Evolutionary conservation across 2,797 vertebrate genomes (phyloP), one percentile per base, ranked within the genome.

Genomic region (Typhlichthys eigenmanni): DNA sequence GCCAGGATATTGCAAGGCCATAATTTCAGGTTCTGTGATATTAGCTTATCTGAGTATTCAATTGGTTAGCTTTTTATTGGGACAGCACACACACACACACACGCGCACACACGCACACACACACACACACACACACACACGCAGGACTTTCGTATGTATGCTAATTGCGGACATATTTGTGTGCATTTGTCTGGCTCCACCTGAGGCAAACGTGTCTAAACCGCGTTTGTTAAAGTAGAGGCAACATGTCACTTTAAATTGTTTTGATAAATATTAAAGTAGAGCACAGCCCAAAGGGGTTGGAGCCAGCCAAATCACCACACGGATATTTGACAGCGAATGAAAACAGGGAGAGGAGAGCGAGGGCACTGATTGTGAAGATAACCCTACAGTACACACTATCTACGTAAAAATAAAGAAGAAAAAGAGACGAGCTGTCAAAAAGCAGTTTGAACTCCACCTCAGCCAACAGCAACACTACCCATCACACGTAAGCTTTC

Each of bases 231-330:
- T 74, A 68, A 77, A 85, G 80, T 50, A 74, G 77, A 88, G 72
- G 68, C 68, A 69, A 64, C 78, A 62, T 88, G 83, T 82, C 82
- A 82, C 80, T 78, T 77, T 66, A 83, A 85, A 89, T 82, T 80
- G 77, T 85, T 87, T 81, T 84, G 82, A 88, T 84, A 86, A 86
- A 90, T 87, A 88, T 87, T 86, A 75, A 83, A 89, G 75, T 69
- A 73, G 60, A 68, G 69, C 69, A 58, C 43, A 72, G 78, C 82
- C 83, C 71, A 84, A 66, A 68, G 76, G 79, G 69, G 72, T 70
- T 60, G 34, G 51, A 80, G 58, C 29, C 60, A 82, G 78, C 67
- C 67, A 64, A 57, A 62, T 34, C 14, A 70, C 24, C 52, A 69
- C 66, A 55, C 47, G 48, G 58, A 62, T 16, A 34, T 19, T 10